Evolutionary conservation across 1,140 invertebrate genomes (phyloP), one percentile per base, ranked within the genome.

Genomic region (Brachionus rotundiformis): DNA sequence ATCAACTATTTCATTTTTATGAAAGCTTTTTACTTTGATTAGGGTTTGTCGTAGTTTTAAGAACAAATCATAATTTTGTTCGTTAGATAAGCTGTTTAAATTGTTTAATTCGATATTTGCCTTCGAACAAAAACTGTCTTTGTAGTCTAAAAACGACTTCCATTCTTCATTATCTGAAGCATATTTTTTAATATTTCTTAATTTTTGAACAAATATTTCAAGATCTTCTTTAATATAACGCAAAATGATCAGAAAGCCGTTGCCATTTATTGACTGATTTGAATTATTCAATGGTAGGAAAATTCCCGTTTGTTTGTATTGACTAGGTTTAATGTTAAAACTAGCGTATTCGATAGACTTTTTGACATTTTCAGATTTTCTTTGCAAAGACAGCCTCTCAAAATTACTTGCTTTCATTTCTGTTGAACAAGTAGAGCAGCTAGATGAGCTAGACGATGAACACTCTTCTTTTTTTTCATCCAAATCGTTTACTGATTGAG

Each of bases 201-300:
- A n/a, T 31, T 63, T 54, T 63, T 79, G 76, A 6, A 79, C 54
- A 33, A 79, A 61, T 0, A 79, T 10, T 39, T 79, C 76, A 2
- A 79, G 10, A 27, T 79, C 76, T 10, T 79, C 76, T 79, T 79
- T 79, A 0, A 79, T 39, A 29, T 39, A 29, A 10, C 59, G 23
- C 33, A 68, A n/a, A 19, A 59, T 39, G 4, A 79, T 59, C 11
- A 39, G 10, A 41, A n/a, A 8, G 3, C n/a, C 29, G 1, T 3
- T 44, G n/a, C 68, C 31, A 19, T 31, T 79, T 0, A 16, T 11
- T 13, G 7, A n/a, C 0, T 10, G 2, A 19, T 19, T 39, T 1
- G 47, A 41, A 79, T 79, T 79, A 29, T 79, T 79, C 23, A 79
- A 23, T 19, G 76, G 76, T 19, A 79, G 41, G n/a, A 79, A 79